Evolutionary conservation across 1,140 invertebrate genomes (phyloP).

Genomic region (Listronotus bonariensis): DNA sequence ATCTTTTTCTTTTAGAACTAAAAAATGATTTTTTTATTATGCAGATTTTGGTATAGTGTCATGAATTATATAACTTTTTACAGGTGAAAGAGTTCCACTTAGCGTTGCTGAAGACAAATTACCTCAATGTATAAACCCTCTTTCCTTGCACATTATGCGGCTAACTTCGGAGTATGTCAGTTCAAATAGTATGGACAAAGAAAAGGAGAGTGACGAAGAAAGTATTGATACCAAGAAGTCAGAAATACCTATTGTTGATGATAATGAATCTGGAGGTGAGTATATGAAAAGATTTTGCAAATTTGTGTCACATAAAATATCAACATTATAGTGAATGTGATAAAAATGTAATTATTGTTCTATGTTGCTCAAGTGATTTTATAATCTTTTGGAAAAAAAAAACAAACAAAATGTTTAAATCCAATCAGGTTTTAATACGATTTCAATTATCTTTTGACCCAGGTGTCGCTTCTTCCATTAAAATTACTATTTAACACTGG

Average conservation of each 20-base stretch:
- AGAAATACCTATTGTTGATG: constrained; percentile 60
- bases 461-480: no score
- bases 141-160: constrained; percentile 93
- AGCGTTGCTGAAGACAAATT: constrained; percentile 89
- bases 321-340: no score
- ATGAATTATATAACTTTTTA: background rate
- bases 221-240: constrained; percentile 77
- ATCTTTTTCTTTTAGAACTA: no score
- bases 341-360: no score
- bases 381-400: no score
- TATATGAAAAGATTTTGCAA: background rate
- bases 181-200: constrained; percentile 74
- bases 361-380: no score
- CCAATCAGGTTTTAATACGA: no score
- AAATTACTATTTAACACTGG: no score
- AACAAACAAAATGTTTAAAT: no score
- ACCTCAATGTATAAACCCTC: constrained; percentile 87
- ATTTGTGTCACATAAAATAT: no score
- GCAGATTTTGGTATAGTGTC: background rate
- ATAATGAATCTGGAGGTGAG: constrained; percentile 22
- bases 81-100: constrained; percentile 78
- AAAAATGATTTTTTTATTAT: no score
- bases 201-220: constrained; percentile 78
- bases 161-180: constrained; percentile 88
- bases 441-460: no score